phyloP scores from a whole-genome alignment of 2,113 vertebrate genomes.

The Collichthys lucidus region DNA sequence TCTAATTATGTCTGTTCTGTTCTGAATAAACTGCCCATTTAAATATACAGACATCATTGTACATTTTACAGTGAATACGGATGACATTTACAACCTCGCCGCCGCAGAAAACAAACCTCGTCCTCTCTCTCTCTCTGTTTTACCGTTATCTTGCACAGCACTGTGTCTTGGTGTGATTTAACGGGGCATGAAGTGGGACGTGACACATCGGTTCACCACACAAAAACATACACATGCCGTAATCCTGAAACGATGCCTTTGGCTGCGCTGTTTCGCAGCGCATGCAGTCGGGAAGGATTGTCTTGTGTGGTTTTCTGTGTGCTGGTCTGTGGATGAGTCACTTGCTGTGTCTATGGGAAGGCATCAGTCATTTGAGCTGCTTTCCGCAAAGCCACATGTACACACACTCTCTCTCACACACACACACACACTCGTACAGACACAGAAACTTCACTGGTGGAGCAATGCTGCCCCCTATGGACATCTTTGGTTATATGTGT shows the following conservation, averaged over 20 bases:
- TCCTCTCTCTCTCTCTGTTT: slow-evolving; percentile 26
- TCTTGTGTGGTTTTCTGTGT: slow-evolving; percentile 64
- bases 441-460: slow-evolving; percentile 19
- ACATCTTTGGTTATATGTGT: slow-evolving; percentile 11
- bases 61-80: slow-evolving; percentile 31
- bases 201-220: slow-evolving; percentile 67
- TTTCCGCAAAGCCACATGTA: slow-evolving; percentile 52
- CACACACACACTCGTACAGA: neutral
- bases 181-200: slow-evolving; percentile 41
- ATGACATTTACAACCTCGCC: slow-evolving; percentile 70
- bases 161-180: slow-evolving; percentile 60
- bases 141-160: slow-evolving; percentile 32
- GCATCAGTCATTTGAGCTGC: slow-evolving; percentile 57
- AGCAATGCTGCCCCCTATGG: slow-evolving; percentile 71
- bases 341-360: slow-evolving; percentile 67
- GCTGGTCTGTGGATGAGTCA: slow-evolving; percentile 70
- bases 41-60: slow-evolving; percentile 39
- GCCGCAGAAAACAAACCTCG: slow-evolving; percentile 60
- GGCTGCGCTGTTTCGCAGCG: slow-evolving; percentile 16
- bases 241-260: slow-evolving; percentile 33
- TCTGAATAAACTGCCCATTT: slow-evolving; percentile 24
- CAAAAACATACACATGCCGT: slow-evolving; percentile 30
- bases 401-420: neutral
- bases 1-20: slow-evolving; percentile 4
- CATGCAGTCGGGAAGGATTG: slow-evolving; percentile 50